phyloP scores from a whole-genome alignment of 53 echinoderm and acorn worm genomes.

The Luidia sarsii region DNA sequence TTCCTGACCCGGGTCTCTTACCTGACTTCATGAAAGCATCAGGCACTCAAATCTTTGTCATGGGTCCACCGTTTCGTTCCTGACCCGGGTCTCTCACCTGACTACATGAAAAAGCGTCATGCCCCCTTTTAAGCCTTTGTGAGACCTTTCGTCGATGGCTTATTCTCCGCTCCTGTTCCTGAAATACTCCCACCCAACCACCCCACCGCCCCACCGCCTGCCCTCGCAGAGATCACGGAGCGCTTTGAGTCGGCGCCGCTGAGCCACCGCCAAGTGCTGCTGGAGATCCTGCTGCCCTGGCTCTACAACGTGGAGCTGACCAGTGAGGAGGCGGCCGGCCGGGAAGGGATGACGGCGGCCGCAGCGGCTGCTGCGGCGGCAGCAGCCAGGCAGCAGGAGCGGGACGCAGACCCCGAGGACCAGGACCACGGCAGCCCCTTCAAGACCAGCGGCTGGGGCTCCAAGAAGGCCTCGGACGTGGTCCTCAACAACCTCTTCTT shows the following conservation, averaged over 20 bases:
- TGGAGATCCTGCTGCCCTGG: constrained; percentile 92
- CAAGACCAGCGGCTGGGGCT: constrained; percentile 91
- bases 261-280: constrained; percentile 72
- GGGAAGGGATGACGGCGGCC: constrained; percentile 15
- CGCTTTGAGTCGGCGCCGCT: constrained; percentile 88
- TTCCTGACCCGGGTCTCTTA: too few relatives aligned
- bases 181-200: too few relatives aligned
- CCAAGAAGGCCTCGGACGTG: constrained; percentile 83
- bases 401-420: constrained; percentile 74
- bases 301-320: constrained; percentile 93
- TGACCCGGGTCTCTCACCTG: too few relatives aligned
- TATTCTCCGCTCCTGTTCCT: too few relatives aligned
- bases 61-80: too few relatives aligned
- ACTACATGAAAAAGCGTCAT: too few relatives aligned
- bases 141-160: too few relatives aligned
- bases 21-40: too few relatives aligned
- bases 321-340: constrained; percentile 18
- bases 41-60: too few relatives aligned
- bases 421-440: constrained; percentile 85
- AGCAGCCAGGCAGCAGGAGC: constrained; percentile 61
- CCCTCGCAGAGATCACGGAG: constrained; percentile 87
- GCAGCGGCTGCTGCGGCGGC: too few relatives aligned
- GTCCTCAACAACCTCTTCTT: constrained; percentile 96
- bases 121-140: too few relatives aligned
- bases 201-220: too few relatives aligned